Evolutionary conservation across 2,797 vertebrate genomes (phyloP).

Genomic region (Melanotaenia trifasciata): DNA sequence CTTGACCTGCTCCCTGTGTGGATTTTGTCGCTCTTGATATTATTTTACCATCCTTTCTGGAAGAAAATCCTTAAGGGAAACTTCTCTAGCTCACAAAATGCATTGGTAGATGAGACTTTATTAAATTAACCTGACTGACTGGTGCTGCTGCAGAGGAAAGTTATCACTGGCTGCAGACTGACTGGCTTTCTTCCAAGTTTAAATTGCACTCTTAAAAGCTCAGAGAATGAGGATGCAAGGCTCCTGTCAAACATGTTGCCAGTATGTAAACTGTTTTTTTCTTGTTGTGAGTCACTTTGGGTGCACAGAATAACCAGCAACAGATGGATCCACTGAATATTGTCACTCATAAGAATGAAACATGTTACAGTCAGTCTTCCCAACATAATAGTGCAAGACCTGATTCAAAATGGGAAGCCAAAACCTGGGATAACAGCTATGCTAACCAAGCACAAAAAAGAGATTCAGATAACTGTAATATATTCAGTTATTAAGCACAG

Average conservation of each 20-base stretch:
- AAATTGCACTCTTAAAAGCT: not conserved
- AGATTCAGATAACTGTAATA: not conserved
- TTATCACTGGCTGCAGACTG: not conserved
- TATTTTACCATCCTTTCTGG: not conserved
- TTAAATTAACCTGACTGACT: not conserved
- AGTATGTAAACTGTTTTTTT: not conserved
- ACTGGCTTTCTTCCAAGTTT: not conserved
- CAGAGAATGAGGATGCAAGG: not conserved
- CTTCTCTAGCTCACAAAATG: not conserved
- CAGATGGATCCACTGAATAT: too few relatives aligned
- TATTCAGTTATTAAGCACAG: not conserved
- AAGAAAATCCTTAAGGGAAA: not conserved
- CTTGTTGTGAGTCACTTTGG: not conserved
- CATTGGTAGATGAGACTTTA: too few relatives aligned
- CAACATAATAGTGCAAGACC: not conserved
- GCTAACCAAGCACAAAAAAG: not conserved
- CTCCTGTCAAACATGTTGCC: not conserved
- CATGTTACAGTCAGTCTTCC: too few relatives aligned
- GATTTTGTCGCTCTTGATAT: not conserved
- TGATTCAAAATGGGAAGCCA: not conserved
- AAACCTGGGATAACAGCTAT: not conserved
- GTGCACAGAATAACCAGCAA: not conserved
- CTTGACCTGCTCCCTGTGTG: not conserved
- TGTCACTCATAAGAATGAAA: too few relatives aligned
- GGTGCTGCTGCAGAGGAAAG: not conserved